phyloP scores from a whole-genome alignment of 1,140 invertebrate species.

The Hypothenemus hampei region DNA sequence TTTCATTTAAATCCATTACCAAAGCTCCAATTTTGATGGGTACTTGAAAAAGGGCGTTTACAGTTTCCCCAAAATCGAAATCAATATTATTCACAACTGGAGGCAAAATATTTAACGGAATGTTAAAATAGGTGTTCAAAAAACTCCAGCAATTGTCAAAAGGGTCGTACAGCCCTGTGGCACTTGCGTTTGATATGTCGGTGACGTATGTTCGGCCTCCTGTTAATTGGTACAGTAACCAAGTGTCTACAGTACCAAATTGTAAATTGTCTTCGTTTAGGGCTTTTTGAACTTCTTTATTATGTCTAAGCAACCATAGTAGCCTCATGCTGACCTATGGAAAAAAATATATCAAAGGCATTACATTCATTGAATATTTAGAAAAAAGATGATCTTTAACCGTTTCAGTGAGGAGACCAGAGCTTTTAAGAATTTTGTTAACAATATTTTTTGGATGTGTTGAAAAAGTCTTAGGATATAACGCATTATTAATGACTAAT shows the following conservation, averaged over 20 bases:
- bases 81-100: conserved; percentile 72
- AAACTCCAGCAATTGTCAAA: conserved; percentile 81
- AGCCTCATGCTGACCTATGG: conserved; percentile 43
- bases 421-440: no score
- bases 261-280: conserved; percentile 58
- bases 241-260: conserved; percentile 92
- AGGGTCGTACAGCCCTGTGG: conserved; percentile 90
- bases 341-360: not conserved
- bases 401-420: no score
- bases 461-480: not conserved
- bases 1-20: conserved; percentile 48
- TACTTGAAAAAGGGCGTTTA: conserved; percentile 64
- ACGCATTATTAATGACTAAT: not conserved
- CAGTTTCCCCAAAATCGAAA: conserved; percentile 65
- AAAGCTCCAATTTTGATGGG: conserved; percentile 71
- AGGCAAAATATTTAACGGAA: conserved; percentile 73
- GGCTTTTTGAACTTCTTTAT: conserved; percentile 59
- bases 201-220: conserved; percentile 66
- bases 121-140: conserved; percentile 63
- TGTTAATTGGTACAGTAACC: conserved; percentile 75
- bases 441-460: not conserved
- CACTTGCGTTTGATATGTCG: conserved; percentile 83
- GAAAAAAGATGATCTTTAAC: no score
- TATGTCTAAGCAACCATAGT: conserved; percentile 71
- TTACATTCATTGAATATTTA: not conserved